Evolutionary conservation across 2,888 invertebrate genomes (phyloP), one percentile per base, ranked within the genome.

Genomic region (Sericinus montela): DNA sequence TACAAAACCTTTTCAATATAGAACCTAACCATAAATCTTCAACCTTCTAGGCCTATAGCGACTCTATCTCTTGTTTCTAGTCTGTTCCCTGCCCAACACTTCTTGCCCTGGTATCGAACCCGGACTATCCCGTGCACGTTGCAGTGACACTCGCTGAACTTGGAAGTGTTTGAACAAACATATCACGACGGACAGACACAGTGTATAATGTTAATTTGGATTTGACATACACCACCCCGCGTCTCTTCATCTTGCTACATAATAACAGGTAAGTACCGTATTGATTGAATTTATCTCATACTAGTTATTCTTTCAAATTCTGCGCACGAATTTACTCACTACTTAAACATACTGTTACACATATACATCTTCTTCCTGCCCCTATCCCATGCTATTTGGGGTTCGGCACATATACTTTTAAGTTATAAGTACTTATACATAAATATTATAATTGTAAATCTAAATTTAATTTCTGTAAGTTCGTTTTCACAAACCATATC

Each of bases 201-300:
- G 66, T 70, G 63, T 63, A 73, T 67, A 62, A 73, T 74, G 73
- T 65, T 61, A 54, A 54, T 54, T 60, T 66, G 74, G 72, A 73
- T 71, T 69, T 76, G 73, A 74, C 68, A 62, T 58, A 49, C 54
- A 46, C 46, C 46, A 46, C 52, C 49, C 60, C 53, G 59, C 62
- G 57, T 49, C 57, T 53, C 50, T 51, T 48, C 30, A 58, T 60
- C 59, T 60, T 58, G 54, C 55, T 47, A 48, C 54, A 58, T 51
- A 30, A 55, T 56, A 54, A 50, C 63, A 68, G 67, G 71, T 72
- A 52, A 66, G 69, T 62, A 41, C 1, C n/a, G 14, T 25, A 43
- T 13, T 30, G 19, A 5, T 19, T 19, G 2, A 2, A 19, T 19
- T 19, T 19, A 19, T 19, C 19, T 3, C 19, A 19, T 19, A 19